Percentiles rank a stretch among this genome's conserved stretches.
Evolutionary conservation across 2,888 invertebrate species (phyloP).

Genomic region (Pheosia tremula): DNA sequence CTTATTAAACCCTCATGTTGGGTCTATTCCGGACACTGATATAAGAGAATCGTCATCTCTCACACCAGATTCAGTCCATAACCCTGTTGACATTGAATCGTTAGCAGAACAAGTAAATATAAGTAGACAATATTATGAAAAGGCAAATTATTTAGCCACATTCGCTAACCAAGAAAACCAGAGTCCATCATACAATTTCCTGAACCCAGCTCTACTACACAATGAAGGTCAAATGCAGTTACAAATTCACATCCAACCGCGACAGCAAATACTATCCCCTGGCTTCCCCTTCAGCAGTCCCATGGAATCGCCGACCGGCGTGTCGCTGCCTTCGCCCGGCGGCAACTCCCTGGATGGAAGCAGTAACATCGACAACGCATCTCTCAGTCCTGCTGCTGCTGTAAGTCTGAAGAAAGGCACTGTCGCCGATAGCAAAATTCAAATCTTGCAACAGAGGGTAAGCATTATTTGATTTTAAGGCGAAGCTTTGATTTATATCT

Average conservation of each 20-base stretch:
- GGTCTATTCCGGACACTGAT: slow-evolving; percentile 87
- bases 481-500: slow-evolving; percentile 79
- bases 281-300: slow-evolving; percentile 87
- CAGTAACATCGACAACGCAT: slow-evolving; percentile 83
- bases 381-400: slow-evolving; percentile 87
- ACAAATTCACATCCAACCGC: slow-evolving; percentile 88
- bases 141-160: slow-evolving; percentile 73
- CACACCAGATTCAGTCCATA: slow-evolving; percentile 87
- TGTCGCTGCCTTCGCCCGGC: slow-evolving; percentile 92
- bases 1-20: slow-evolving; percentile 90
- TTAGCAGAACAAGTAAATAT: slow-evolving; percentile 90
- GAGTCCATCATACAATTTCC: slow-evolving; percentile 84
- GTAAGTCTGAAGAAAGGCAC: slow-evolving; percentile 88
- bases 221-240: slow-evolving; percentile 86
- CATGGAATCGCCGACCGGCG: slow-evolving; percentile 89
- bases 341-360: slow-evolving; percentile 89
- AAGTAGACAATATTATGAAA: slow-evolving; percentile 83
- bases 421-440: slow-evolving; percentile 85
- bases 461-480: slow-evolving; percentile 87
- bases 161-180: slow-evolving; percentile 77
- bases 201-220: slow-evolving; percentile 81
- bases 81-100: slow-evolving; percentile 88
- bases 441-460: slow-evolving; percentile 94
- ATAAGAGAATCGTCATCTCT: slow-evolving; percentile 89
- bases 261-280: slow-evolving; percentile 85